Evolutionary conservation across 2,888 invertebrate species (phyloP).

Genomic region (Harpagoxenus sublaevis): DNA sequence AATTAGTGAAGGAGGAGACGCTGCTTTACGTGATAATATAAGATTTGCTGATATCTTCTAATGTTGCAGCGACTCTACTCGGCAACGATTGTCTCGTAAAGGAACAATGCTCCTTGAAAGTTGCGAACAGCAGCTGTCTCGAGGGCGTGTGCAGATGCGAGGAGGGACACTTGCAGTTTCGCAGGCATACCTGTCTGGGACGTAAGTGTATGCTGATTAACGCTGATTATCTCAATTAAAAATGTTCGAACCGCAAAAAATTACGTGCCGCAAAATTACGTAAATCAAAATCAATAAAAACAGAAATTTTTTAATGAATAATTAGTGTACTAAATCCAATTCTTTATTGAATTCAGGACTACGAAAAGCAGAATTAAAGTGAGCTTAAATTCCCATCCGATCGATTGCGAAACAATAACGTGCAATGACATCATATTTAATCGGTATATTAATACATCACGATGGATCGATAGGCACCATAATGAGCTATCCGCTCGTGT

Average conservation of each 20-base stretch:
- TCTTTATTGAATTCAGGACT: not conserved
- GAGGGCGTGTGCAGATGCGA: conserved; percentile 94
- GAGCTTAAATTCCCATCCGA: not conserved
- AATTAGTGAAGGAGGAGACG: not conserved
- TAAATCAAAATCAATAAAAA: not conserved
- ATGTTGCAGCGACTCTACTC: conserved; percentile 92
- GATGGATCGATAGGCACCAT: not conserved
- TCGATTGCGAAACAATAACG: not conserved
- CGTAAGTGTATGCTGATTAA: conserved; percentile 89
- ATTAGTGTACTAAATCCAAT: not conserved
- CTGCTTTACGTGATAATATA: not conserved
- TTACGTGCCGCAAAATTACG: not conserved
- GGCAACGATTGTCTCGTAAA: conserved; percentile 94
- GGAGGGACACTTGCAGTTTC: conserved; percentile 94
- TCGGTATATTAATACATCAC: not conserved
- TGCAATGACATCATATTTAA: not conserved
- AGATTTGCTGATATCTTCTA: not conserved
- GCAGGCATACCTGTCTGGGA: conserved; percentile 95
- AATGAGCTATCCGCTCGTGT: conserved; percentile 6
- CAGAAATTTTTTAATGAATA: not conserved
- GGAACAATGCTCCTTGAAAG: conserved; percentile 95
- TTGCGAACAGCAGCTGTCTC: conserved; percentile 94
- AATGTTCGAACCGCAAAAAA: not conserved
- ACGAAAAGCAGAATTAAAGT: not conserved
- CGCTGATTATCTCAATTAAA: not conserved